phyloP scores from a whole-genome alignment of 92 coral and sea anemone genomes.

The Palythoa grandis region DNA sequence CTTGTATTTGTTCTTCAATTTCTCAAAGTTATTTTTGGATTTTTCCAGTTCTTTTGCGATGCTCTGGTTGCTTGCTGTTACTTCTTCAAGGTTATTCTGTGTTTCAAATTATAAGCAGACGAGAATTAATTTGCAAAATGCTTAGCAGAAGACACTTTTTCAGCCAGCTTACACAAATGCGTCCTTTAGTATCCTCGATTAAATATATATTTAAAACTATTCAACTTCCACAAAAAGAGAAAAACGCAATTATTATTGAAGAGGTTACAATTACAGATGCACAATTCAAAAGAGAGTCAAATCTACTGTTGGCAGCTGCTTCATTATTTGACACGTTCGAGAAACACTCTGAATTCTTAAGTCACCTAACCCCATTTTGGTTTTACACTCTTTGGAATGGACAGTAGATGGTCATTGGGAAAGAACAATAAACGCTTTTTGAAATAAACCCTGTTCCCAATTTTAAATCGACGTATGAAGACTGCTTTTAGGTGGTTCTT shows the following conservation, averaged over 20 bases:
- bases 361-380: no score
- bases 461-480: no score
- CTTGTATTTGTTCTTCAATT: slow-evolving; percentile 65
- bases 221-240: neutral
- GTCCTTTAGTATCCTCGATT: neutral
- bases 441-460: no score
- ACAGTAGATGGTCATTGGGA: no score
- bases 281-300: neutral
- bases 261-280: neutral
- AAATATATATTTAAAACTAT: neutral
- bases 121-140: neutral
- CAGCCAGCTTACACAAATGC: neutral
- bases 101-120: neutral
- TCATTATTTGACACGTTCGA: neutral
- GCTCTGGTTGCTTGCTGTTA: slow-evolving; percentile 32
- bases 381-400: no score
- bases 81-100: slow-evolving; percentile 39
- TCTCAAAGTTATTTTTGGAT: slow-evolving; percentile 68
- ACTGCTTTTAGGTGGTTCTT: no score
- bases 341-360: neutral
- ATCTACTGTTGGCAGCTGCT: neutral
- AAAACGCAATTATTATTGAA: neutral
- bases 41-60: slow-evolving; percentile 60
- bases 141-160: neutral
- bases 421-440: no score